phyloP scores from a whole-genome alignment of 2,113 vertebrate genomes.

The Ciconia stormi region DNA sequence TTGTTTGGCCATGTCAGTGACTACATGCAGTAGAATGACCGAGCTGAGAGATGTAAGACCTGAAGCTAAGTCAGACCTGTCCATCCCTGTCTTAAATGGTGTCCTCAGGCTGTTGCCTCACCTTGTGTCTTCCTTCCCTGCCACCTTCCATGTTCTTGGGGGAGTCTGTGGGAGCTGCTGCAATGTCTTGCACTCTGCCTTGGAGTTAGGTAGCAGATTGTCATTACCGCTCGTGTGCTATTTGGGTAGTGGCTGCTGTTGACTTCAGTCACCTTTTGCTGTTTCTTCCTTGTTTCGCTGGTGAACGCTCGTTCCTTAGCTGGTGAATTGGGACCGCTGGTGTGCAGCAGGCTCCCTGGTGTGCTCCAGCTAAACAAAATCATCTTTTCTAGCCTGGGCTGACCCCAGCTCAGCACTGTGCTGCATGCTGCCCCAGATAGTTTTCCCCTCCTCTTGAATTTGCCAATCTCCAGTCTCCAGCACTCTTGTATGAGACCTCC shows the following conservation, averaged over 20 bases:
- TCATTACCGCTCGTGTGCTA: rapidly evolving
- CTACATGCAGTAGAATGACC: neutral
- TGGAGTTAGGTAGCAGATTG: neutral
- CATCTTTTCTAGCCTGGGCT: neutral
- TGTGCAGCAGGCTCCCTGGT: neutral
- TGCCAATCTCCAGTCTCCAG: neutral
- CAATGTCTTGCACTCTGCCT: neutral
- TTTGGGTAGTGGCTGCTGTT: neutral
- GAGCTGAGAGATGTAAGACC: neutral
- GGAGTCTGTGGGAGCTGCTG: neutral
- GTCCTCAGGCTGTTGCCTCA: neutral
- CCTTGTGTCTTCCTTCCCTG: neutral
- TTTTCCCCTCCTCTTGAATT: neutral
- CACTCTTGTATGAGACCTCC: neutral
- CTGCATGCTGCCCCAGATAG: neutral
- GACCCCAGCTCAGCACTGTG: neutral
- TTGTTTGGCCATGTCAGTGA: neutral
- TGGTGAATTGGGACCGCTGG: neutral
- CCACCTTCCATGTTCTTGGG: neutral
- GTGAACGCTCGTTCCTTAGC: neutral
- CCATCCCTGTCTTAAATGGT: neutral
- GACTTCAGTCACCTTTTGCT: neutral
- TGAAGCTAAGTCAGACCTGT: neutral
- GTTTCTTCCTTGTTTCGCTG: neutral
- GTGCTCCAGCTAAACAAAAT: neutral